A percentile compares a stretch with the other conserved stretches of the same genome.
Conservation (phyloP, 2,113 vertebrate species). For the Gymnogyps californianus region DNA sequence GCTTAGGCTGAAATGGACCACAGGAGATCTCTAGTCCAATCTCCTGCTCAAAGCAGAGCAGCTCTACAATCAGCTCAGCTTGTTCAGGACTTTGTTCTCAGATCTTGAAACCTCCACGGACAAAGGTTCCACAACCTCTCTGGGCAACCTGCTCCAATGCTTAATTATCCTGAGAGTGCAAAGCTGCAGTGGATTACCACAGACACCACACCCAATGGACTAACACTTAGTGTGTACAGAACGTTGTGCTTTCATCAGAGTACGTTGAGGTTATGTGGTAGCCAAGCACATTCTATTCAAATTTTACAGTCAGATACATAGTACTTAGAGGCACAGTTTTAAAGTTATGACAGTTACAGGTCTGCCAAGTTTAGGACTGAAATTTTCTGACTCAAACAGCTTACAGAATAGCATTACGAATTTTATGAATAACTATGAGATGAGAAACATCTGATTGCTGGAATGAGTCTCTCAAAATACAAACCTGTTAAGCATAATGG, state of each 20-base stretch:
- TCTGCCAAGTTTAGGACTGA: background rate
- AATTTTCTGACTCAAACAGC: background rate
- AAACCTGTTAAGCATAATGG: background rate
- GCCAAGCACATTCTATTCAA: background rate
- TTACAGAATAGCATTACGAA: background rate
- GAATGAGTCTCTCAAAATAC: background rate
- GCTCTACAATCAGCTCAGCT: background rate
- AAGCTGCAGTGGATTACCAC: background rate
- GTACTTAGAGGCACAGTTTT: background rate
- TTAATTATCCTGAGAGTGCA: background rate
- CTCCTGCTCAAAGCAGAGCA: accelerated
- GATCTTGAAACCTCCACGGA: background rate
- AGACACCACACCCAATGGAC: background rate
- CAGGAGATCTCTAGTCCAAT: background rate
- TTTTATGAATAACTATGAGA: background rate
- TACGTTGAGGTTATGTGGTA: background rate
- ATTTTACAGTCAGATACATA: background rate
- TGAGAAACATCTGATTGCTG: background rate
- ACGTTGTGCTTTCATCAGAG: background rate
- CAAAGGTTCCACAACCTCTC: background rate
- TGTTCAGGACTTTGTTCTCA: background rate
- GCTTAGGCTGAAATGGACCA: background rate
- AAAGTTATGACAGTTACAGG: background rate
- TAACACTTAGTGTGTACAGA: background rate
- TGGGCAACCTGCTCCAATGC: background rate